Base-by-base conservation (phyloP, 2,797 vertebrate genomes). In the Pyrocephalus nanus region DNA sequence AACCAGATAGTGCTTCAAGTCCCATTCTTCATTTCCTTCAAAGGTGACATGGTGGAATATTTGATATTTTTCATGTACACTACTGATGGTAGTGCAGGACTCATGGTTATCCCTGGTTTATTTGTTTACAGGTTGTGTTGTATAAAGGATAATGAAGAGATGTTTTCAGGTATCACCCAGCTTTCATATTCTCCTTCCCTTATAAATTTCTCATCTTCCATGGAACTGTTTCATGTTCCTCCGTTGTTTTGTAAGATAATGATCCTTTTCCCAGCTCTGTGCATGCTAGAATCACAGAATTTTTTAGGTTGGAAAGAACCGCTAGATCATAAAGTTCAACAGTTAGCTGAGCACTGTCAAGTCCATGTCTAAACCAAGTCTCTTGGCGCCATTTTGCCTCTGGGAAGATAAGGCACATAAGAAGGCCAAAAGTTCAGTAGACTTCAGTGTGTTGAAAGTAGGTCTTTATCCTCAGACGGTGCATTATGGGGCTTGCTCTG, bases 401-500 rank as follows among this genome's bases (percentile, higher is more conserved):
- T 69, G 30, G 60, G 57, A 80, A 61, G 55, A 73, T 54, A 25
- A 64, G 74, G 14, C 12, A 34, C 1, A 8, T 30, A 21, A n/a
- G 69, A 78, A 76, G 82, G n/a, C 34, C 75, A 32, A 34, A 92
- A 32, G 62, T 76, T 85, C 60, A 54, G 25, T 42, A 90, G 55
- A 50, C 19, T 60, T 61, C 43, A 51, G 14, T 42, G 65, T 64
- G 10, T 30, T 75, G 50, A 61, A 82, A 89, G 32, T 3, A 51
- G 32, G 11, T 54, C 21, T 55, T 82, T 69, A 27, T 64, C 53
- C 29, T 77, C 26, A 38, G 11, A 7, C 0, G 0, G 23, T 25
- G 42, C 16, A 1, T 65, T 67, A 48, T 0, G 0, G 72, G 32
- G 43, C n/a, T 88, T 0, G 0, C 17, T 54, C 53, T 73, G 51